Base-by-base conservation (phyloP, 2,113 vertebrate genomes). In the Tylochromis polylepis region DNA sequence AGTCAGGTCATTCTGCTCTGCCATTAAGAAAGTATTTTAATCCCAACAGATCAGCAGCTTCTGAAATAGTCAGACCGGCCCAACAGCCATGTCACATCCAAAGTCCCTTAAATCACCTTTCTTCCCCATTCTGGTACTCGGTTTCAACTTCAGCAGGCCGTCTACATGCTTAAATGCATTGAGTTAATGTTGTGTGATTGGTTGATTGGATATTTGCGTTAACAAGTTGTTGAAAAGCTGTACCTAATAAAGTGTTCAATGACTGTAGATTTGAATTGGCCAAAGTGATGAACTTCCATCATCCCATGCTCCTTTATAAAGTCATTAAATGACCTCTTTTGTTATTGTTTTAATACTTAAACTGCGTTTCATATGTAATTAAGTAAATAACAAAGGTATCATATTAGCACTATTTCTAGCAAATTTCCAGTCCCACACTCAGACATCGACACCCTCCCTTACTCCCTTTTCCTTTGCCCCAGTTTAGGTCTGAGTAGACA, bases 401-500 rank as follows among this genome's bases (percentile, higher is more conserved):
- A 49, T 20, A 0, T 58, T 31, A 6, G 72, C 11, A 31, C 3
- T 31, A 12, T 34, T 53, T 53, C 72, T 34, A 55, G 82, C 4
- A 85, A 41, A 46, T 82, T 0, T 89, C 72, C 49, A 41, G 60
- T 60, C 72, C 16, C 4, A 0, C 78, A 67, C 41, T 15, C 46
- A 91, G 53, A 79, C 81, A 38, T 67, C 79, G 83, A 41, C 36
- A 12, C 75, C 62, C 78, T 84, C 82, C 59, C 89, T 81, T 79
- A 55, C 78, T 57, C 65, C 46, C 4, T 24, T 24, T 67, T 59
- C 41, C 31, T 83, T 77, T 92, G 88, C 81, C 86, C 88, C 65
- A 89, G 75, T 93, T 91, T 82, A 81, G 75, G 22, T 89, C 41
- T 65, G 85, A 85, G 65, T 80, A 86, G 46, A 77, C 82, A 57